Base-by-base conservation (phyloP, 2,113 vertebrate genomes). In the Daphoenositta chrysoptera region DNA sequence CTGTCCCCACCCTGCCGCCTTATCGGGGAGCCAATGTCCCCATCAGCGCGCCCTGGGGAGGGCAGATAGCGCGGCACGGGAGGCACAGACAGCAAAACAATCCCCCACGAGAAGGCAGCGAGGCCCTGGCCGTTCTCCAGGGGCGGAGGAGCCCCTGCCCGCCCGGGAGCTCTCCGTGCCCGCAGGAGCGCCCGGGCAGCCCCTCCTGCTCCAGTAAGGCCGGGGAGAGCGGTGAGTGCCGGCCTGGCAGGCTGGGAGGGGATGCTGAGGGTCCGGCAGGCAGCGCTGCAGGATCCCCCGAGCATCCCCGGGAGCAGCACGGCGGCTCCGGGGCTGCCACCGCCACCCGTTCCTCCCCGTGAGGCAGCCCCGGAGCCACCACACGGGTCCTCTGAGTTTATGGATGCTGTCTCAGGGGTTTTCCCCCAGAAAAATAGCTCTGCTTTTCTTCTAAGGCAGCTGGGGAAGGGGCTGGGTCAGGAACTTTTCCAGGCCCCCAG, bases 1-100 rank as follows among this genome's bases (percentile, higher is more conserved):
- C 83, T 10, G 87, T 84, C 97, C 95, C 96, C 98, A 47, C 98
- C 98, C 98, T 93, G 61, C 31, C 4, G 56, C 89, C 96, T 97
- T 98, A 99, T 99, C 98, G 42, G 70, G 78, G 37, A 71, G 77
- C 72, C 89, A 6, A 2, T 5, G 33, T 93, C 72, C 79, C 81
- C 93, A 87, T 78, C 51, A 45, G 89, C 4, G 0, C 8, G 7
- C 22, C 24, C 98, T 98, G 98, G 91, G 81, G 19, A 76, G 51
- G 30, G 7, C 61, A 94, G 98, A 99, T 99, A 97, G 75, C 1
- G 2, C 57, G 8, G 69, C 54, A 37, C 77, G 39, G 39, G 87
- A 57, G 84, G 54, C 63, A 11, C 0, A 30, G 53, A 1, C 51
- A 14, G 70, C 85, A 61, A 37, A 83, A 68, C 91, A 7, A 81